phyloP scores from a whole-genome alignment of 2,888 invertebrate species.

The Resseliella maxima region DNA sequence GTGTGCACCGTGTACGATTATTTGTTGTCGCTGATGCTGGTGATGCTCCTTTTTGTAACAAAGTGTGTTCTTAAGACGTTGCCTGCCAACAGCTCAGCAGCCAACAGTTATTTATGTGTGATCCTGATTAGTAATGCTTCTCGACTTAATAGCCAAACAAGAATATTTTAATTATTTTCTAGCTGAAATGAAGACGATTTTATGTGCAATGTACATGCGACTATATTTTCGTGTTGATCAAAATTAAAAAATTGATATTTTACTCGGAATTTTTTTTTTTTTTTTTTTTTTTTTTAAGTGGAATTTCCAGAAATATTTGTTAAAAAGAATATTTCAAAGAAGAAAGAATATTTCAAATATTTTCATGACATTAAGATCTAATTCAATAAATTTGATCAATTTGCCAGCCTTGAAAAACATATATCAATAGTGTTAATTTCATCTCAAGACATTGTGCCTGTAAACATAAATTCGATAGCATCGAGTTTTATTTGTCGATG shows the following conservation, averaged over 20 bases:
- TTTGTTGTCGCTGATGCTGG: conserved; percentile 20
- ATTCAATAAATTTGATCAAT: conserved; percentile 24
- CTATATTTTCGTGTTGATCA: too few species aligned
- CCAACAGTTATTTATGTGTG: conserved; percentile 38
- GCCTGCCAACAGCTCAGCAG: conserved; percentile 38
- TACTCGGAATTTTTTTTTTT: background rate
- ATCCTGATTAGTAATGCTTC: conserved; percentile 44
- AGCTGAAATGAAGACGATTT: background rate
- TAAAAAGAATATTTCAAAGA: background rate
- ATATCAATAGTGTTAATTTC: conserved; percentile 4
- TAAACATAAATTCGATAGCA: background rate
- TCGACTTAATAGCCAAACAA: conserved; percentile 47
- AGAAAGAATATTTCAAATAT: background rate
- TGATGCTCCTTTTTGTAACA: background rate
- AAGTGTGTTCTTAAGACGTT: background rate
- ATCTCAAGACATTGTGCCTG: background rate
- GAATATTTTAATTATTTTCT: conserved; percentile 55
- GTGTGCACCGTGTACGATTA: conserved; percentile 53
- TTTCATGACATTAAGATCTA: background rate
- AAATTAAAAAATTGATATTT: background rate
- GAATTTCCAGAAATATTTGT: background rate
- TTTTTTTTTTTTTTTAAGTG: too few species aligned
- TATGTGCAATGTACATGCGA: background rate
- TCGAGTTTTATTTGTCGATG: conserved; percentile 20
- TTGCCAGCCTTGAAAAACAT: background rate